These are phyloP conservation scores for Lucinisca nassula DNA, from an alignment of 2,888 invertebrate species.

Conservation along the genomic window DNA sequence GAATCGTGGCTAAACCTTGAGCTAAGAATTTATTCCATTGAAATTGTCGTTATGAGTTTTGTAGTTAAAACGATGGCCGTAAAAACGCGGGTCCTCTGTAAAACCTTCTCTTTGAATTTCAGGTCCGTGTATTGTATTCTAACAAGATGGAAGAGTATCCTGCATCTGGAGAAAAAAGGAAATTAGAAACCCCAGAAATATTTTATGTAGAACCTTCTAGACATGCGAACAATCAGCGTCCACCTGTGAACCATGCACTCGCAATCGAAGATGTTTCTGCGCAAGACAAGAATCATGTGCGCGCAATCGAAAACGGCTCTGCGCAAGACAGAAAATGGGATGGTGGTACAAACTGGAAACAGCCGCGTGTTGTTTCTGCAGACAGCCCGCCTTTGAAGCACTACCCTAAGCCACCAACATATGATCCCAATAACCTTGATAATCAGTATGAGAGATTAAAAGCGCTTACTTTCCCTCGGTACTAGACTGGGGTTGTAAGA, in stretches of 20 bases:
- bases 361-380: constrained; percentile 46
- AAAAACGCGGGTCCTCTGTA: too few species aligned
- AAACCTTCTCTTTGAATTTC: too few species aligned
- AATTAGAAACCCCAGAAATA: constrained; percentile 56
- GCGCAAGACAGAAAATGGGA: not conserved
- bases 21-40: too few species aligned
- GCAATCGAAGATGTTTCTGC: not conserved
- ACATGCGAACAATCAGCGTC: not conserved
- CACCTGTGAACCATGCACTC: not conserved
- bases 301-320: not conserved
- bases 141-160: constrained; percentile 42
- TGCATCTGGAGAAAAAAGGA: constrained; percentile 39
- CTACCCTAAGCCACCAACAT: constrained; percentile 57
- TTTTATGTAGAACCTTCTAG: not conserved
- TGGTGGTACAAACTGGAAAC: not conserved
- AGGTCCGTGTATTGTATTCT: constrained; percentile 66
- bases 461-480: constrained; percentile 51
- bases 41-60: too few species aligned
- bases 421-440: constrained; percentile 33
- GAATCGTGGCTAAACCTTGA: too few species aligned
- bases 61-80: too few species aligned
- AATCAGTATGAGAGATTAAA: constrained; percentile 53
- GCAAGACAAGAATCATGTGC: not conserved
- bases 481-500: not conserved
- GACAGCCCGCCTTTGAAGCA: constrained; percentile 46